Conservation (phyloP, 2,113 vertebrate species). For the Australoheros scitulus region DNA sequence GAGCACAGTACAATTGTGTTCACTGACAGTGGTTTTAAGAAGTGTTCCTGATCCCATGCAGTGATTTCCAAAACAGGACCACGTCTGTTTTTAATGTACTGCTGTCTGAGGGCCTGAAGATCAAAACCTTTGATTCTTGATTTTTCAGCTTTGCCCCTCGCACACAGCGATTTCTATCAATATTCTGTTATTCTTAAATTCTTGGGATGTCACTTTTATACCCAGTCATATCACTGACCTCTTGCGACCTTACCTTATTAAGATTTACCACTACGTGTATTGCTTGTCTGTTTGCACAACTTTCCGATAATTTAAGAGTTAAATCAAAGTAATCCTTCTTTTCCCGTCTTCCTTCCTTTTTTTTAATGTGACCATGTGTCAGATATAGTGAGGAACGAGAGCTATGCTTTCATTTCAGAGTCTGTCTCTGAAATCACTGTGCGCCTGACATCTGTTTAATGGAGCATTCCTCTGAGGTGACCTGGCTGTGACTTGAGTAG, state of each 20-base stretch:
- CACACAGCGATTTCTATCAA: neutral
- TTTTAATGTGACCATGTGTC: conserved; percentile 4
- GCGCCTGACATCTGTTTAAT: conserved; percentile 12
- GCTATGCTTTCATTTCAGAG: conserved; percentile 2
- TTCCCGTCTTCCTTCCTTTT: neutral
- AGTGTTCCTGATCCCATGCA: neutral
- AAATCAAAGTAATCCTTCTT: neutral
- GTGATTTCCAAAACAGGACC: neutral
- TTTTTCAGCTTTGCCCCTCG: neutral
- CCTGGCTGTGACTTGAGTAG: neutral
- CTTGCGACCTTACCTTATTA: neutral
- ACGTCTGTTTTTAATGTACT: neutral
- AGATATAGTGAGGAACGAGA: neutral
- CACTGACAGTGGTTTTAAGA: neutral
- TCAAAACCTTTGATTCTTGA: neutral
- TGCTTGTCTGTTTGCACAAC: neutral
- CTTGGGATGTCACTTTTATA: neutral
- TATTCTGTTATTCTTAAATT: neutral
- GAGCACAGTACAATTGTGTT: neutral
- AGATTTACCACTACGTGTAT: neutral
- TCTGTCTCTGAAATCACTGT: conserved; percentile 25
- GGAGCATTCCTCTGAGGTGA: conserved; percentile 30
- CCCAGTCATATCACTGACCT: neutral
- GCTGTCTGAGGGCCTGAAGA: neutral
- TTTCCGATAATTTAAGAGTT: neutral